Conservation (phyloP, 2,888 invertebrate genomes). For the Amiota minor region DNA sequence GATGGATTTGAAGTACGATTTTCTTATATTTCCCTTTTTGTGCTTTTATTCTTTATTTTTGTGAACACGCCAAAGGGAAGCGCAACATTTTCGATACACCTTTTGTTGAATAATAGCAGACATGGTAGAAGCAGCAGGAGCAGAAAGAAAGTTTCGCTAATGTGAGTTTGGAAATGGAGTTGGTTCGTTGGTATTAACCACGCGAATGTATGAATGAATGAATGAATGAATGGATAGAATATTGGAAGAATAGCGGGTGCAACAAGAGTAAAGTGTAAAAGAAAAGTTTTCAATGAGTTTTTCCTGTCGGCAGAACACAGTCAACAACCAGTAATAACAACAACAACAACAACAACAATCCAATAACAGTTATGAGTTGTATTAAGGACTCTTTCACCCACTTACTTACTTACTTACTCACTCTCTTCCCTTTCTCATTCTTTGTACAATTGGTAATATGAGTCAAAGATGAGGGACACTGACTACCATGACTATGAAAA, state of each 20-base stretch:
- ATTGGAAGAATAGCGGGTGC: conserved; percentile 36
- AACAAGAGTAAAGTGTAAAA: conserved; percentile 60
- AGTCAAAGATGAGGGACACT: background rate
- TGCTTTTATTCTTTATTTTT: background rate
- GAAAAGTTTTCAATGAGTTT: conserved; percentile 70
- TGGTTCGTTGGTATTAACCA: background rate
- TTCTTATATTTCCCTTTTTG: background rate
- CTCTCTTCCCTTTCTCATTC: background rate
- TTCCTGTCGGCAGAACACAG: conserved; percentile 54
- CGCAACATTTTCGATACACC: conserved; percentile 35
- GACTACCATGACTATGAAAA: background rate
- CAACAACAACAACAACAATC: conserved; percentile 31
- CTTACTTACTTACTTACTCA: background rate
- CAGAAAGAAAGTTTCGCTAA: conserved; percentile 3
- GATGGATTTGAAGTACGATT: conserved; percentile 39
- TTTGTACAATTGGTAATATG: background rate
- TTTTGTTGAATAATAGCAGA: conserved; percentile 23
- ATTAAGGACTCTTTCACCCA: conserved; percentile 32
- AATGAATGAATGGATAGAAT: conserved; percentile 21
- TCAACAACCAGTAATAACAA: background rate
- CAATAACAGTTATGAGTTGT: conserved; percentile 60
- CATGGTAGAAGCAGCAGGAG: background rate
- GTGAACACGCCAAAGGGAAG: background rate
- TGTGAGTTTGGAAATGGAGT: conserved; percentile 10
- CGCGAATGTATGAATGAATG: background rate